Base-by-base conservation (phyloP, 2,113 vertebrate species). In the Dipodomys stephensi region DNA sequence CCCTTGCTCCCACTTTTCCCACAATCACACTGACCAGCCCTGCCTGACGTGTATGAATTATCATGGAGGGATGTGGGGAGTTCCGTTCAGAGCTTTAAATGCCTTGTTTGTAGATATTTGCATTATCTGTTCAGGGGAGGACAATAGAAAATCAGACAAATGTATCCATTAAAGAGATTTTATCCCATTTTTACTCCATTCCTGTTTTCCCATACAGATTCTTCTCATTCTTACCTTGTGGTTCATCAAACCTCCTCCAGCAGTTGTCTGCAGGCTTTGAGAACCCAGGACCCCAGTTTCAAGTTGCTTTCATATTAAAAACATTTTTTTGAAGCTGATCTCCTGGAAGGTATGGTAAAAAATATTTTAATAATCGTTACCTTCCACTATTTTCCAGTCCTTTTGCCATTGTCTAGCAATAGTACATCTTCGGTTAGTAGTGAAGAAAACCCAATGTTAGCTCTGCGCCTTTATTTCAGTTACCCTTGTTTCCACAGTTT, bases 341-440 rank as follows among this genome's bases (percentile, higher is more conserved):
- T 84, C 35, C 72, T 25, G 49, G 49, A 83, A 93, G 57, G 44
- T 53, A 92, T 85, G 93, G 89, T 95, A 53, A 85, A 96, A 93
- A 89, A 77, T 57, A 57, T 16, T 57, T 57, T 57, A 53, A 62
- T 2, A 27, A 65, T 65, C 25, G 62, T 64, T 64, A 5, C 1
- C 57, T 83, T 91, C 82, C 82, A 68, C 46, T 79, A 49, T 60
- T 27, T 89, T 82, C 27, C 39, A 81, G 44, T n/a, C 23, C 13
- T 60, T 74, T 39, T 76, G 16, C 64, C 27, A 87, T 82, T 76
- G 39, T 60, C 82, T 77, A 60, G 15, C n/a, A 65, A 69, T 7
- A 79, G 28, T 20, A 44, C 2, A 32, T 25, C 65, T 93, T 64
- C 32, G 30, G 27, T 76, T 60, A 44, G 18, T 30, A 78, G 69